phyloP scores from a whole-genome alignment of 2,113 vertebrate genomes.

The Dipodomys ordii region DNA sequence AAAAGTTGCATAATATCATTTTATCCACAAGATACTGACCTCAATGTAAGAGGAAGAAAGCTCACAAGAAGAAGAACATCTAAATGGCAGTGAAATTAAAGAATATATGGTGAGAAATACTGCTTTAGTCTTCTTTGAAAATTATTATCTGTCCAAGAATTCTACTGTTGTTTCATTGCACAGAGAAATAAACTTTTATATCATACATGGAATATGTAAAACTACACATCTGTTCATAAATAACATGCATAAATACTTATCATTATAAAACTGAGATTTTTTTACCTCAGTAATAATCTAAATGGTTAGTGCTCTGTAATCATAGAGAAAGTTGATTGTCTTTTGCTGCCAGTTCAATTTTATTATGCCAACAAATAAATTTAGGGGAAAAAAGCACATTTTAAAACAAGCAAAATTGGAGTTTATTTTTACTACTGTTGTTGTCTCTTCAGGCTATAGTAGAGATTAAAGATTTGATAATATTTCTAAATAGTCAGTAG shows the following conservation, averaged over 20 bases:
- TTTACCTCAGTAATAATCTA: background rate
- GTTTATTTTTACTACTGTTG: constrained; percentile 6
- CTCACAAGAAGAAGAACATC: background rate
- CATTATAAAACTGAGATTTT: background rate
- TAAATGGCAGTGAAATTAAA: background rate
- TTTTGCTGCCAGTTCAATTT: background rate
- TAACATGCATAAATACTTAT: background rate
- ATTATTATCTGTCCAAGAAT: background rate
- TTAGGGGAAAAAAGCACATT: background rate
- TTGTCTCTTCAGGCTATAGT: background rate
- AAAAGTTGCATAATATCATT: background rate
- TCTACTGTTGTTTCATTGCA: background rate
- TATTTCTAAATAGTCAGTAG: constrained; percentile 47
- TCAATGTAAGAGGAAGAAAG: background rate
- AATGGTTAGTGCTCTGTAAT: background rate
- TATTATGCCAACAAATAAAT: background rate
- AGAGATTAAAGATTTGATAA: constrained; percentile 49
- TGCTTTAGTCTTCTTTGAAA: background rate
- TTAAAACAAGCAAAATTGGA: background rate
- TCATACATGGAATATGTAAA: background rate
- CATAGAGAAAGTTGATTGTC: background rate
- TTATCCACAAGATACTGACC: background rate
- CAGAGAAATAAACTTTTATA: background rate
- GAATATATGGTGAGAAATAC: background rate
- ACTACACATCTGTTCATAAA: background rate